Conservation (phyloP, 2,888 invertebrate species). For the Pocota personata region DNA sequence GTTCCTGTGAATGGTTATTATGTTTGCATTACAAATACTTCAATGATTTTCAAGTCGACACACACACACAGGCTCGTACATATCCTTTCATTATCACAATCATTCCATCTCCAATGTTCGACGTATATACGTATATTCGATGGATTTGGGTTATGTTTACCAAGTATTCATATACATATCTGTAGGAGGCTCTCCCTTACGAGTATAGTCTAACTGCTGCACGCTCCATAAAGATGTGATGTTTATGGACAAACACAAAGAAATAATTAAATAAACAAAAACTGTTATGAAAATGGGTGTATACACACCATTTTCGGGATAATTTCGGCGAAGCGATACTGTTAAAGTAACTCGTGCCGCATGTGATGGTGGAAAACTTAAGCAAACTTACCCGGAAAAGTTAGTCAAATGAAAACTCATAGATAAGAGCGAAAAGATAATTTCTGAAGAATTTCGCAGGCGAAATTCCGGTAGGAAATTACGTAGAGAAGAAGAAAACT, state of each 20-base stretch:
- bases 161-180: background rate
- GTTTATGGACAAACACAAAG: slow-evolving; percentile 59
- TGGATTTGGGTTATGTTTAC: slow-evolving; percentile 28
- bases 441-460: slow-evolving; percentile 62
- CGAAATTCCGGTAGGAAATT: slow-evolving; percentile 65
- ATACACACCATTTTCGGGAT: slow-evolving; percentile 1
- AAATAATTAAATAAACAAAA: slow-evolving; percentile 66
- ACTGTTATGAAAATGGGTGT: slow-evolving; percentile 4
- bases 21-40: slow-evolving; percentile 62
- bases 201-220: background rate
- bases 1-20: slow-evolving; percentile 39
- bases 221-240: slow-evolving; percentile 6
- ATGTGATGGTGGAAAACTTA: slow-evolving; percentile 46
- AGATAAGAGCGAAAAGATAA: slow-evolving; percentile 64
- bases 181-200: background rate
- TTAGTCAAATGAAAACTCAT: slow-evolving; percentile 69
- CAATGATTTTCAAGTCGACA: slow-evolving; percentile 28
- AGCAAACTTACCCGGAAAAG: slow-evolving; percentile 63
- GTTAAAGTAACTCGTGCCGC: slow-evolving; percentile 52
- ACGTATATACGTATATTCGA: slow-evolving; percentile 22
- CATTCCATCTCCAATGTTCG: slow-evolving; percentile 41
- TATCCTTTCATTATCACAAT: slow-evolving; percentile 13
- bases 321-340: slow-evolving; percentile 27
- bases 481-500: slow-evolving; percentile 42
- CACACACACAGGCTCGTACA: background rate